Evolutionary conservation across 2,888 invertebrate species (phyloP), one percentile per base, ranked within the genome.

Genomic region (Cerceris ruficornis): DNA sequence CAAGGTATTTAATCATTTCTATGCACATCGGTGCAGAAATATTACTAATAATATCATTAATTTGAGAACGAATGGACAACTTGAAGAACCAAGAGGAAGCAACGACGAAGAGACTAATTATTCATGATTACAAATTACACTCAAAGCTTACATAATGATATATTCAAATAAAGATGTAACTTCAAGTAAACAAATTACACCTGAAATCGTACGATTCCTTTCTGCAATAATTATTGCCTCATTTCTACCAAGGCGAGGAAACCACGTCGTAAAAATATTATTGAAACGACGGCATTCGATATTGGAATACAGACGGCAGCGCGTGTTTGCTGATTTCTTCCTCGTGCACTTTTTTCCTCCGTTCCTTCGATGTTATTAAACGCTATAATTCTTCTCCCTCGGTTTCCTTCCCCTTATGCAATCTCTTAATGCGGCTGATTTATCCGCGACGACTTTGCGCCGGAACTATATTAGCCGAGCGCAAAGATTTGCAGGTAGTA

Each of bases 361-460:
- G 46, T 50, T 50, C n/a, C n/a, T n/a, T 46, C 55, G 41, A 28
- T 42, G 39, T 52, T 14, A 42, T 42, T 41, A 15, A 60, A 5
- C n/a, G 9, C 61, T 59, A 0, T 58, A 42, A 64, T 50, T 43
- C 54, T 9, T n/a, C 50, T 6, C 50, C 50, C 50, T n/a, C 50
- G 17, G 49, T n/a, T 14, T 57, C 55, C 14, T 60, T 43, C 28
- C 55, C 42, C 13, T 61, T 42, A 49, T 7, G 57, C 50, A 71
- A 71, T 59, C 62, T 59, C 49, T 43, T 71, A 71, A 71, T 68
- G 70, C 62, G 49, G 62, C 55, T 58, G 70, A 70, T 64, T 67
- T 41, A 54, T 50, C 39, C 62, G 58, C 9, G 57, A 14, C 66
- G 28, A 52, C 68, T 42, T 43, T 4, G 7, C 8, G 52, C 41